Percentiles rank a stretch among this genome's conserved stretches.
These are phyloP conservation scores for Eueremaeus valkanovi DNA, from an alignment of 2,888 invertebrate genomes.

Conservation along the genomic window DNA sequence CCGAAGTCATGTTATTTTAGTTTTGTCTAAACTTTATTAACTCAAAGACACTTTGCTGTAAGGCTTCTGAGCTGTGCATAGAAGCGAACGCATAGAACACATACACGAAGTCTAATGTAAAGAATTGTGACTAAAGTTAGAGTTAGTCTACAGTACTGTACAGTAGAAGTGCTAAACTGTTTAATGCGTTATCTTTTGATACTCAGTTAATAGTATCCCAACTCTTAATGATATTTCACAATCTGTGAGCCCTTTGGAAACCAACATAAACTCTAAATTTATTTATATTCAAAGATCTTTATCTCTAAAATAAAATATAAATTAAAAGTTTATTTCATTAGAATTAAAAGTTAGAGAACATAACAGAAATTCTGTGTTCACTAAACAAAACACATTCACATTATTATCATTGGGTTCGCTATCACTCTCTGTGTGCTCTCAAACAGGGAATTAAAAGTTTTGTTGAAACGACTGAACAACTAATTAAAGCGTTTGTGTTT, in stretches of 20 bases:
- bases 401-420: neutral
- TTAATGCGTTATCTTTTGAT: no score
- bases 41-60: constrained; percentile 18
- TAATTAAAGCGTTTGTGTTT: constrained; percentile 9
- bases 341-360: neutral
- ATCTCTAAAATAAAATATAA: neutral
- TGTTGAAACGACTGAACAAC: neutral
- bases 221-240: no score
- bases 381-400: neutral
- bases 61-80: no score
- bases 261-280: neutral
- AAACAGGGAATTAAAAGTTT: neutral
- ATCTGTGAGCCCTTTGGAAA: neutral
- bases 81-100: neutral
- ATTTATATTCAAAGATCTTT: neutral
- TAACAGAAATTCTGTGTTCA: neutral
- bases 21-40: neutral
- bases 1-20: neutral
- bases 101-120: no score
- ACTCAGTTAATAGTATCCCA: no score
- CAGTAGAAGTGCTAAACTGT: no score
- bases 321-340: constrained; percentile 7
- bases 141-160: no score
- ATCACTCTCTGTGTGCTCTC: neutral
- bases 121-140: no score